Conservation (phyloP, 2,888 invertebrate genomes). For the Allacma fusca region DNA sequence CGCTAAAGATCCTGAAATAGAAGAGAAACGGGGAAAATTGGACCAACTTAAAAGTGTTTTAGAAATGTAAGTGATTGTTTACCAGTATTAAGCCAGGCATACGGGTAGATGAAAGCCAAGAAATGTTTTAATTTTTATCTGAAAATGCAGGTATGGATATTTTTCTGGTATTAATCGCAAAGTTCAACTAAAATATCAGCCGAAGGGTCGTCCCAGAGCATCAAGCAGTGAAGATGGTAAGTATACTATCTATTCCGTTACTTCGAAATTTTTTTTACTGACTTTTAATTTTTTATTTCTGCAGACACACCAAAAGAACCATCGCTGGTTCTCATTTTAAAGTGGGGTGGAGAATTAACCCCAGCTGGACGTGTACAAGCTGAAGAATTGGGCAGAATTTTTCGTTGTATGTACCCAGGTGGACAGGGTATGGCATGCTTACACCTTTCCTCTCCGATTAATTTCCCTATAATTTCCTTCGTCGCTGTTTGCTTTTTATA, state of each 20-base stretch:
- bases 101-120: too few relatives aligned
- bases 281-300: slow-evolving; percentile 49
- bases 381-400: slow-evolving; percentile 95
- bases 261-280: neutral
- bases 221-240: slow-evolving; percentile 94
- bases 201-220: slow-evolving; percentile 87
- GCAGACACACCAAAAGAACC: slow-evolving; percentile 87
- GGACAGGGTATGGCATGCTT: slow-evolving; percentile 69
- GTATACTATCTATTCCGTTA: slow-evolving; percentile 3
- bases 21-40: slow-evolving; percentile 95
- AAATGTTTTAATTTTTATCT: too few relatives aligned
- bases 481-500: slow-evolving; percentile 9
- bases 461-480: slow-evolving; percentile 31
- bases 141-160: slow-evolving; percentile 86
- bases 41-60: slow-evolving; percentile 97
- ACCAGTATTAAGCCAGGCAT: too few relatives aligned
- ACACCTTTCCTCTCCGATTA: slow-evolving; percentile 54
- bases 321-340: slow-evolving; percentile 92
- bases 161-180: slow-evolving; percentile 99
- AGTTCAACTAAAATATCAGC: slow-evolving; percentile 99
- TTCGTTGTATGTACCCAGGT: slow-evolving; percentile 99
- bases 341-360: slow-evolving; percentile 99
- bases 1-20: slow-evolving; percentile 84
- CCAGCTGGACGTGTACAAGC: slow-evolving; percentile 84
- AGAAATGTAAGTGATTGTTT: slow-evolving; percentile 95